Evolutionary conservation across 2,113 vertebrate genomes (phyloP), one percentile per base, ranked within the genome.

Genomic region (Aldabrachelys gigantea): DNA sequence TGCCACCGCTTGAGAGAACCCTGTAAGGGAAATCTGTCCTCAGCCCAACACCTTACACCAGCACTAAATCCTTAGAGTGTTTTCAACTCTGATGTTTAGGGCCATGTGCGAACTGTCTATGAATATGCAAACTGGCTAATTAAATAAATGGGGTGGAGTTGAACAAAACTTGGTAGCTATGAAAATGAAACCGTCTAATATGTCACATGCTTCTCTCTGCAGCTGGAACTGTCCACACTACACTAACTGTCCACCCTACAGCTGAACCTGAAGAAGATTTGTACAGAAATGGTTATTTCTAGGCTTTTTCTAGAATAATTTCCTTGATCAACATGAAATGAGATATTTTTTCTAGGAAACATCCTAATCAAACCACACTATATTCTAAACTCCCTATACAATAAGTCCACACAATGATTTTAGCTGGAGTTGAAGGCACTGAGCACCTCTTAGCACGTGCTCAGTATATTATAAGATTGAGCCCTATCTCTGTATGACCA

Each of bases 61-160:
- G 96, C 95, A 96, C 78, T 96, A 95, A 94, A 19, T 89, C 80
- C 96, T 91, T 88, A 91, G 38, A 80, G 91, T 91, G 95, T 94
- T 96, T 97, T 96, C 78, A 94, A 94, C 96, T 95, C 81, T 96
- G 95, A 96, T 91, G 94, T 97, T 96, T 92, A 96, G 72, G 97
- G 90, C 80, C 94, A 94, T 0, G 22, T 93, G 90, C 49, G 94
- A 97, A 97, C 96, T 97, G 96, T 96, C 97, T 97, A 94, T 96
- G 95, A 97, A 90, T 97, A 95, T 96, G 78, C 29, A 93, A 97
- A 97, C 96, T 97, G 95, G 89, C 95, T 96, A 96, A 97, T 97
- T 96, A 97, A 96, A 96, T 97, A 97, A 97, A 97, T 97, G 97
- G 95, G 95, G 96, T 96, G 96, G 72, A 89, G 94, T 89, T 97